Conservation (phyloP, 2,113 vertebrate species). For the Antennarius striatus region DNA sequence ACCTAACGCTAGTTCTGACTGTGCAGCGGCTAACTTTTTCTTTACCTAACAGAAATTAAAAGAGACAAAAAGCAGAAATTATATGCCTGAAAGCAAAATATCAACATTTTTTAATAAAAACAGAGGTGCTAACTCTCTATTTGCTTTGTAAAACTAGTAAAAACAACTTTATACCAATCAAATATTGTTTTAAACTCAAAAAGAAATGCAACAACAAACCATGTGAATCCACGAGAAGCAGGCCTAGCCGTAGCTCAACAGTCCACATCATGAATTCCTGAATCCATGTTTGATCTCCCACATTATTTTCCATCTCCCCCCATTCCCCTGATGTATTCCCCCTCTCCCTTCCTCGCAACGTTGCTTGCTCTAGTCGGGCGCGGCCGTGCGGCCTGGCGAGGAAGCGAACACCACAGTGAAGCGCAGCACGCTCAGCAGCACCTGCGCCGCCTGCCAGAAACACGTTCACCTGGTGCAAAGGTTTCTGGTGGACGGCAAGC, state of each 20-base stretch:
- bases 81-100: conserved; percentile 18
- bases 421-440: conserved; percentile 83
- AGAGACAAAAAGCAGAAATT: background rate
- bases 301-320: conserved; percentile 52
- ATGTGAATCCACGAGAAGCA: conserved; percentile 9
- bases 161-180: conserved; percentile 13
- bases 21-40: conserved; percentile 37
- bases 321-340: conserved; percentile 27
- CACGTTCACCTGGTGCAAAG: conserved; percentile 97
- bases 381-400: conserved; percentile 23
- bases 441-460: conserved; percentile 86
- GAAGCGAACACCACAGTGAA: conserved; percentile 31
- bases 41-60: conserved; percentile 17
- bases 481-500: conserved; percentile 88
- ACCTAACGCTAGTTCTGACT: conserved; percentile 43
- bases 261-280: conserved; percentile 71
- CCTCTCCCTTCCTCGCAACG: conserved; percentile 32
- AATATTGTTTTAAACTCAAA: conserved; percentile 15
- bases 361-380: conserved; percentile 16
- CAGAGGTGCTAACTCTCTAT: conserved; percentile 20
- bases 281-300: conserved; percentile 73
- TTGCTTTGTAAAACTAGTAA: no score
- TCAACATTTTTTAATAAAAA: background rate
- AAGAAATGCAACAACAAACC: conserved; percentile 10
- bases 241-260: conserved; percentile 31